Conservation (phyloP, 2,113 vertebrate genomes). For the Phylloscopus trochilus region DNA sequence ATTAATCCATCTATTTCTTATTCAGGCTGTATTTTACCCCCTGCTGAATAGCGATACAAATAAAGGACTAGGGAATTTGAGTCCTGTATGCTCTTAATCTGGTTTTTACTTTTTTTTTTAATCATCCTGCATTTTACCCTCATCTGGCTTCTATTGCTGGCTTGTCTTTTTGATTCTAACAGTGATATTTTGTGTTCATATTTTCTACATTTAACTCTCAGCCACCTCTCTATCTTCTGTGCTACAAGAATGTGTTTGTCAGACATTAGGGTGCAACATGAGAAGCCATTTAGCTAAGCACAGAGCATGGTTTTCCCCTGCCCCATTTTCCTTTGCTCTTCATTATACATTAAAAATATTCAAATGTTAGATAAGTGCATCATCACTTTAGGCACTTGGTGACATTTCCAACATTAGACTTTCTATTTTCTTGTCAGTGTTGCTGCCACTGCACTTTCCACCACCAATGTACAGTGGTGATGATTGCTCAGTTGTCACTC, state of each 20-base stretch:
- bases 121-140: background rate
- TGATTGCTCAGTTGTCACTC: background rate
- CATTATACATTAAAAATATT: background rate
- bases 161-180: background rate
- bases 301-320: background rate
- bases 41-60: background rate
- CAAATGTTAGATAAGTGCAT: background rate
- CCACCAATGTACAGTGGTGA: background rate
- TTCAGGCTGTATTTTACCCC: background rate
- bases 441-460: background rate
- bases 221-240: background rate
- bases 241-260: background rate
- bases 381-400: background rate
- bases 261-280: background rate
- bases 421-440: background rate
- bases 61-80: background rate
- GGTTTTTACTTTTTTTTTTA: background rate
- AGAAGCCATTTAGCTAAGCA: background rate
- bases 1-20: background rate
- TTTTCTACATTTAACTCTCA: background rate
- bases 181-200: background rate
- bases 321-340: background rate
- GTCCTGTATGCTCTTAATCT: background rate
- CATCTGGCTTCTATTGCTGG: background rate
- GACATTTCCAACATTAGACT: background rate